phyloP scores from a whole-genome alignment of 2,113 vertebrate species.

The Crotophaga sulcirostris region DNA sequence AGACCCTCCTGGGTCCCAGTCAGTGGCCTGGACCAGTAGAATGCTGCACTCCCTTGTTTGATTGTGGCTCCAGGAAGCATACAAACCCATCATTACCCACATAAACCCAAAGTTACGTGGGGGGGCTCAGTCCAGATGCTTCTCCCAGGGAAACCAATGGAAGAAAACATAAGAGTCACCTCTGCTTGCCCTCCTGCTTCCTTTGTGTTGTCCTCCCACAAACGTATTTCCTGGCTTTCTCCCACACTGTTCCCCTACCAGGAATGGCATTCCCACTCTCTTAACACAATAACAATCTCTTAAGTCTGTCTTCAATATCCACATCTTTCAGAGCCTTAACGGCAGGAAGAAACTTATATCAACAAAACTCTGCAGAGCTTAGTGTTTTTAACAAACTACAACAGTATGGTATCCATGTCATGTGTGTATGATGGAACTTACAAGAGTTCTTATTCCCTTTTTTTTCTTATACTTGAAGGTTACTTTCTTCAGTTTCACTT shows the following conservation, averaged over 20 bases:
- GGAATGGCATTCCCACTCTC: neutral
- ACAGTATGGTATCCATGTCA: neutral
- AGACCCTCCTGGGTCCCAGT: neutral
- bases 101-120: neutral
- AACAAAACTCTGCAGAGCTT: neutral
- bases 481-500: neutral
- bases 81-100: neutral
- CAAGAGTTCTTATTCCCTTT: neutral
- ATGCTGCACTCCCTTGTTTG: neutral
- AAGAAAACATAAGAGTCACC: neutral
- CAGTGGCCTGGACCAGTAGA: neutral
- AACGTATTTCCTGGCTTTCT: neutral
- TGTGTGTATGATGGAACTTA: neutral
- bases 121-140: neutral
- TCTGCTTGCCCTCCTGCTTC: neutral
- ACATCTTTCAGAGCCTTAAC: neutral
- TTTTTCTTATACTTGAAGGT: neutral
- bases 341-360: neutral
- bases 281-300: neutral
- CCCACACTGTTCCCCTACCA: neutral
- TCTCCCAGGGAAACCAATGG: neutral
- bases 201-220: neutral
- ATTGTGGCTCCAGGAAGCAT: neutral
- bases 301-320: neutral
- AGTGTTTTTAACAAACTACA: neutral